Evolutionary conservation across 2,113 vertebrate species (phyloP).

Genomic region (Eptatretus burgeri): DNA sequence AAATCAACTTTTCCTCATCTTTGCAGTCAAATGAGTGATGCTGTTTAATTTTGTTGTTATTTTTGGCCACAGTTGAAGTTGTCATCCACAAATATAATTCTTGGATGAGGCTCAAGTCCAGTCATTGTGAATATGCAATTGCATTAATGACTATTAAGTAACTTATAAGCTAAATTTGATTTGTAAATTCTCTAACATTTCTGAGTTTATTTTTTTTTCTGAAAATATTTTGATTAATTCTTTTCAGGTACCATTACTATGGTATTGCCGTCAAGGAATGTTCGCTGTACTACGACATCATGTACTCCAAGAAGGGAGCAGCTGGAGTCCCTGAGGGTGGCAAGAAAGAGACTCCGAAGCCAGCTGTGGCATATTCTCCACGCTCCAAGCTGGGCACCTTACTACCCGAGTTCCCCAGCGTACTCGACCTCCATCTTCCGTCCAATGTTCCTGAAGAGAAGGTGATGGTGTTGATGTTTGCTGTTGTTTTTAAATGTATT

Average conservation of each 20-base stretch:
- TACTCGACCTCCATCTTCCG: slow-evolving; percentile 98
- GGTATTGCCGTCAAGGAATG: slow-evolving; percentile 92
- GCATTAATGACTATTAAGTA: too few species aligned
- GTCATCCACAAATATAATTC: too few species aligned
- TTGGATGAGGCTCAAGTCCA: too few species aligned
- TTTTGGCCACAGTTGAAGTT: too few species aligned
- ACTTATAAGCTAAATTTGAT: not conserved
- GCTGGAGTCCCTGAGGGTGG: slow-evolving; percentile 95
- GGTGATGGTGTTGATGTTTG: slow-evolving; percentile 43
- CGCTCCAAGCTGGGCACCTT: slow-evolving; percentile 94
- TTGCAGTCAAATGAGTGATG: too few species aligned
- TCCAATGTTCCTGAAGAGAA: slow-evolving; percentile 89
- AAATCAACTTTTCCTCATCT: too few species aligned
- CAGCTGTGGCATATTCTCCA: slow-evolving; percentile 98
- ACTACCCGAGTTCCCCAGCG: slow-evolving; percentile 97
- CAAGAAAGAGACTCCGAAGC: slow-evolving; percentile 96
- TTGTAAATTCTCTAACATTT: slow-evolving; percentile 4
- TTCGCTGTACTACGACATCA: slow-evolving; percentile 94
- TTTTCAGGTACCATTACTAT: slow-evolving; percentile 82
- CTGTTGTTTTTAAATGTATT: not conserved
- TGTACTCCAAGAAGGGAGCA: slow-evolving; percentile 98
- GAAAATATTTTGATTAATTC: not conserved
- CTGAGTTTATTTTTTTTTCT: slow-evolving; percentile 9
- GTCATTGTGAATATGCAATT: too few species aligned
- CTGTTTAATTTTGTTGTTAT: too few species aligned